Evolutionary conservation across 2,888 invertebrate species (phyloP), one percentile per base, ranked within the genome.

Genomic region (Agrilus mali): DNA sequence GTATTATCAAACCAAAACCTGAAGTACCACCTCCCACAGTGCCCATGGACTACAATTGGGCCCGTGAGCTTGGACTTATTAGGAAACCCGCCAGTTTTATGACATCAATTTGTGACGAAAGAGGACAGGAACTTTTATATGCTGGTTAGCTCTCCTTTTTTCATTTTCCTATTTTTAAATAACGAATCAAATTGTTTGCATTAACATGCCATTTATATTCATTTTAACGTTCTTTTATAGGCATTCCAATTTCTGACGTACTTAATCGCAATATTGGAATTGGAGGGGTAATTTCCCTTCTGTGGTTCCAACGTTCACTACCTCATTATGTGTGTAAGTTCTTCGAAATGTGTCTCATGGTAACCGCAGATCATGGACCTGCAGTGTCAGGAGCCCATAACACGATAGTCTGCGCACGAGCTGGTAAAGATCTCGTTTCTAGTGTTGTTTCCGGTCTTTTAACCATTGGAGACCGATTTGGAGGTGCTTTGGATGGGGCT

Each of bases 11-110:
- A 7, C 92, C 92, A 0, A 80, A 82, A 54, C 82, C 87, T 36
- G 97, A 99, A 66, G 78, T 88, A 40, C 93, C 96, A 8, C 98
- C 98, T 32, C 98, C 98, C 2, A 96, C 97, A 14, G 96, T 98
- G n/a, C 97, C 97, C 7, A 97, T 98, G 97, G 97, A 98, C 67
- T 98, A 92, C 67, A 89, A 86, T 49, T 98, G 97, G 97, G 97
- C 97, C 0, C 78, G 90, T 66, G 97, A 99, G 71, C 73, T 99
- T 47, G 98, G 98, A 12, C 72, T 99, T 7, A 99, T 98, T 61
- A 79, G 98, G 33, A 98, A 98, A 63, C 98, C 98, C 34, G 97
- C 98, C 0, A 95, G 95, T 2, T 98, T 98, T 69, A 97, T 99
- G 86, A 96, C 97, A 15, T 93, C 93, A 13, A 99, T 98, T 58